Evolutionary conservation across 2,888 invertebrate species (phyloP).

Genomic region (Drosophila colorata): DNA sequence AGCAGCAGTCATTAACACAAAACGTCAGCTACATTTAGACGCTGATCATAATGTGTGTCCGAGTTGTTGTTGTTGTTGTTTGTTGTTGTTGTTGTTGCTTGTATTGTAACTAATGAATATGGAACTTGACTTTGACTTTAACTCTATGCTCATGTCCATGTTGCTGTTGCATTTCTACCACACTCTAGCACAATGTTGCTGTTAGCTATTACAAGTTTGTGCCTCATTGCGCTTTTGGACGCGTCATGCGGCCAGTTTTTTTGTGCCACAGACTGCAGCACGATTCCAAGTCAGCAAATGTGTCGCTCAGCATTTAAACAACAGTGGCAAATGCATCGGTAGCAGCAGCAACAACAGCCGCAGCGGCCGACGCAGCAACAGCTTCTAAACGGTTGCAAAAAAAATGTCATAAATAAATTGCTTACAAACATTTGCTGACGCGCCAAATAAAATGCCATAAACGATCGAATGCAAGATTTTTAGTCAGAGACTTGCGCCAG

Average conservation of each 20-base stretch:
- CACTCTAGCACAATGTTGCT: constrained; percentile 17
- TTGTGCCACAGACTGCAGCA: constrained; percentile 83
- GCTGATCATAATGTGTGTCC: constrained; percentile 33
- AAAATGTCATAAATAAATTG: constrained; percentile 82
- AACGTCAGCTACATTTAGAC: constrained; percentile 43
- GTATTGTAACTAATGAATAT: constrained; percentile 81
- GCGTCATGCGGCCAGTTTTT: constrained; percentile 78
- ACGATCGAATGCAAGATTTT: constrained; percentile 82
- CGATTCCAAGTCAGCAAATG: constrained; percentile 77
- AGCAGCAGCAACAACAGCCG: constrained; percentile 31
- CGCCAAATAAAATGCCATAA: constrained; percentile 85
- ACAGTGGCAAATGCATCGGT: constrained; percentile 57
- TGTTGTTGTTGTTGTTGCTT: constrained; percentile 32
- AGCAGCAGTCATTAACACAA: constrained; percentile 63
- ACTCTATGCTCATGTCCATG: constrained; percentile 63
- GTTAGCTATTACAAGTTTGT: constrained; percentile 71
- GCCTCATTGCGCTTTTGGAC: constrained; percentile 74
- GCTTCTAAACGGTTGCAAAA: constrained; percentile 64
- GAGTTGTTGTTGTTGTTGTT: constrained; percentile 15
- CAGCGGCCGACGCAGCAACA: constrained; percentile 16
- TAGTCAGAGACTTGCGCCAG: constrained; percentile 56
- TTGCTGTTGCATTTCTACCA: constrained; percentile 34
- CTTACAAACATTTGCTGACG: constrained; percentile 79
- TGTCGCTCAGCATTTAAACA: constrained; percentile 78
- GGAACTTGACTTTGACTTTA: constrained; percentile 83